Percentiles rank a stretch among this genome's conserved stretches.
Conservation (phyloP, 2,888 invertebrate species). For the Drosophila flavopinicola region DNA sequence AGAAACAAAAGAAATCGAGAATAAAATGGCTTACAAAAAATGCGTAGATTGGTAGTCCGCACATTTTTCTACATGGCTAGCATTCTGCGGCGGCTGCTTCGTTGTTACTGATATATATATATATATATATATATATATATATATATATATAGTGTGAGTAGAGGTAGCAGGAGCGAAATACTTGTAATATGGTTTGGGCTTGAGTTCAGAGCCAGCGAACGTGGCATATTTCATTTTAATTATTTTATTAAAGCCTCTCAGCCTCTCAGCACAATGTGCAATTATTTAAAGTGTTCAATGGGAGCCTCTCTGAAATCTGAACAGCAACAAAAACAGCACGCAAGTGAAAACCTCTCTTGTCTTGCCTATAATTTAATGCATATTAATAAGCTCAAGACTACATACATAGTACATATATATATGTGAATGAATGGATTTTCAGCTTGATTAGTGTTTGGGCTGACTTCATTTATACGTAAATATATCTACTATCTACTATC, state of each 20-base stretch:
- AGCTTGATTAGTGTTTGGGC: slow-evolving; percentile 23
- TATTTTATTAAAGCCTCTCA: slow-evolving; percentile 71
- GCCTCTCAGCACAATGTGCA: slow-evolving; percentile 59
- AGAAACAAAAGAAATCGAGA: slow-evolving; percentile 26
- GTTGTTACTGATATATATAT: slow-evolving; percentile 20
- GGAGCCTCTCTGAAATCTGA: slow-evolving; percentile 10
- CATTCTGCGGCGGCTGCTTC: slow-evolving; percentile 54
- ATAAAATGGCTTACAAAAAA: slow-evolving; percentile 47
- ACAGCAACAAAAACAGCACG: neutral
- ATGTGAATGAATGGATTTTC: slow-evolving; percentile 19
- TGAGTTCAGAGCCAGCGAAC: slow-evolving; percentile 29
- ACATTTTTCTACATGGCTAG: slow-evolving; percentile 67
- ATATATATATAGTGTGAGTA: slow-evolving; percentile 47
- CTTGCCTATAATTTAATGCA: slow-evolving; percentile 22
- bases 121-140: too few species aligned
- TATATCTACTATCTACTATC: too few species aligned
- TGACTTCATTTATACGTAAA: neutral
- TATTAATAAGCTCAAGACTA: slow-evolving; percentile 24
- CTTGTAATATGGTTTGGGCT: slow-evolving; percentile 42
- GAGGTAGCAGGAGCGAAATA: slow-evolving; percentile 30
- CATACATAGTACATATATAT: too few species aligned
- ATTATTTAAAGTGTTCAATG: slow-evolving; percentile 66
- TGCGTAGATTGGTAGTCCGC: slow-evolving; percentile 78
- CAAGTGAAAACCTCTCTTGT: slow-evolving; percentile 4
- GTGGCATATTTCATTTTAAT: slow-evolving; percentile 70